Evolutionary conservation across 2,888 invertebrate genomes (phyloP).

Genomic region (Pandemis cinnamomeana): DNA sequence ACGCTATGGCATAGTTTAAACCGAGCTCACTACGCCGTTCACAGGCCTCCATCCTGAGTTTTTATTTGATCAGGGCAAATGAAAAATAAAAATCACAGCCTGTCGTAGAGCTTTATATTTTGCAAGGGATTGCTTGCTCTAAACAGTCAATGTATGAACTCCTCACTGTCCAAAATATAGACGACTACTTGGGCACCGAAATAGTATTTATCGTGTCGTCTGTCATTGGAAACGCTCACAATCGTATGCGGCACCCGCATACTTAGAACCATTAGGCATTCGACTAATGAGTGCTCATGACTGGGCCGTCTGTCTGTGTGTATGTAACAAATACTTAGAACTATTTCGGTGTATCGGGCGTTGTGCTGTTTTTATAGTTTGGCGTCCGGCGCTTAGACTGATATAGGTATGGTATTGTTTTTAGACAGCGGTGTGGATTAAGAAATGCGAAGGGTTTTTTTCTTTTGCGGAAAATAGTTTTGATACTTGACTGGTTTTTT

Average conservation of each 20-base stretch:
- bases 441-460: not conserved
- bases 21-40: too few species aligned
- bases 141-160: too few species aligned
- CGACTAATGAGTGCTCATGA: conserved; percentile 73
- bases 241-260: conserved; percentile 71
- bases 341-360: conserved; percentile 13
- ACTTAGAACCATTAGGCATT: conserved; percentile 78
- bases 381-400: conserved; percentile 1
- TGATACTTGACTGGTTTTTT: too few species aligned
- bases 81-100: too few species aligned
- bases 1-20: too few species aligned
- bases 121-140: too few species aligned
- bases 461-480: not conserved
- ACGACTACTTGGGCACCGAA: not conserved
- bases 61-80: too few species aligned
- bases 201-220: conserved; percentile 41
- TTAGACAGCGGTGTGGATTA: too few species aligned
- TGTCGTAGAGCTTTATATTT: too few species aligned
- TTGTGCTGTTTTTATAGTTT: not conserved
- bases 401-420: not conserved
- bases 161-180: not conserved
- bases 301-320: conserved; percentile 51
- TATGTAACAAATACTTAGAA: conserved; percentile 37
- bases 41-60: too few species aligned
- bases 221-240: conserved; percentile 50